A percentile compares a stretch with the other conserved stretches of the same genome.
Evolutionary conservation across 2,113 vertebrate species (phyloP).

Genomic region (Panurus biarmicus): DNA sequence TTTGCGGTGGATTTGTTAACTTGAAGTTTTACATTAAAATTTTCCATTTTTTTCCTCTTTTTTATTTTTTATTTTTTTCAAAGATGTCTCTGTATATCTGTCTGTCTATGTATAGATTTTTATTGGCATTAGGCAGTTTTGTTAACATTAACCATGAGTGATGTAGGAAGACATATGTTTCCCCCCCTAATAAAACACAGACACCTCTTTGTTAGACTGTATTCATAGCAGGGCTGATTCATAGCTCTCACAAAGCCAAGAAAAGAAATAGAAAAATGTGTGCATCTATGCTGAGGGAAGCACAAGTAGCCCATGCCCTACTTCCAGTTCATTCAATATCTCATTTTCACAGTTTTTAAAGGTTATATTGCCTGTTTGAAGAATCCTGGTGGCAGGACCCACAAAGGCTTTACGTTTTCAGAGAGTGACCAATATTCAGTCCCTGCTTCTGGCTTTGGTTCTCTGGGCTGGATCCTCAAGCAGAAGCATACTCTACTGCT

Average conservation of each 20-base stretch:
- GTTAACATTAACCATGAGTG: neutral
- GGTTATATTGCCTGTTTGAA: neutral
- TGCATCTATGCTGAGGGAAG: neutral
- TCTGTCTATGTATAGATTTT: neutral
- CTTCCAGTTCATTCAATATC: neutral
- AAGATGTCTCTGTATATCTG: neutral
- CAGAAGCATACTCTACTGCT: neutral
- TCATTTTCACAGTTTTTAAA: neutral
- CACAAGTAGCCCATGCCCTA: neutral
- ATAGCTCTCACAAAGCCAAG: neutral
- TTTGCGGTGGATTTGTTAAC: neutral
- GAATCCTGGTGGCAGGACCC: neutral
- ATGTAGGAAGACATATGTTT: constrained; percentile 1
- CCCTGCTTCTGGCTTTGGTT: neutral
- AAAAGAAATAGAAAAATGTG: neutral
- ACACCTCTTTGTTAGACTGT: neutral
- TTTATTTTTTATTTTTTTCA: neutral
- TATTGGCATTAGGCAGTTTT: neutral
- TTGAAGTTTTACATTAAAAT: neutral
- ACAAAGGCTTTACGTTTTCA: neutral
- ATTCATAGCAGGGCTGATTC: neutral
- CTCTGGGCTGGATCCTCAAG: neutral
- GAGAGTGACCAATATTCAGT: neutral
- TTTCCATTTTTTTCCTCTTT: neutral
- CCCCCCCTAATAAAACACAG: neutral